Evolutionary conservation across 2,113 vertebrate species (phyloP), one percentile per base, ranked within the genome.

Genomic region (Sprattus sprattus): DNA sequence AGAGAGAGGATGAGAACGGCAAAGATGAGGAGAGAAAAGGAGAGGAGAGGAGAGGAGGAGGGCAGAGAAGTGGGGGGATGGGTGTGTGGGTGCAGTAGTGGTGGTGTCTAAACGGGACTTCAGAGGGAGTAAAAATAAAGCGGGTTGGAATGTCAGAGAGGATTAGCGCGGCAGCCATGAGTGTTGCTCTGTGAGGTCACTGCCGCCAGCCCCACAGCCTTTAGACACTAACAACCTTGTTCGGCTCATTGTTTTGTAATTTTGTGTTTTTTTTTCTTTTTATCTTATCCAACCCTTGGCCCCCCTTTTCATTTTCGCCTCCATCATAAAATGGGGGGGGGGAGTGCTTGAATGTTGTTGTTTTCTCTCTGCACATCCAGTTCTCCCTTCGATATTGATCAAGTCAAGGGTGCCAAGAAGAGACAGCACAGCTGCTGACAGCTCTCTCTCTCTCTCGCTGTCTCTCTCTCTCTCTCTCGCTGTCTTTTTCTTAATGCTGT

Each of bases 141-240:
- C 25, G 86, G 82, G 88, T 87, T 89, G 89, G 86, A 28, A 78
- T 87, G 92, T 93, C 92, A 78, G 60, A 81, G 91, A 84, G 86
- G 85, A 93, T 93, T 92, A 94, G 90, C 6, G 45, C 0, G 64
- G 44, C 47, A 57, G 83, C 82, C 32, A 60, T 88, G 90, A 91
- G 88, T 71, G 78, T 89, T 89, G 89, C 86, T 84, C 71, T 3
- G 85, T 85, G 89, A 71, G 89, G 91, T 91, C 92, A 92, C 82
- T 52, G 89, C 86, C 82, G 28, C 86, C 20, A 20, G 86, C 54
- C 84, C 81, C 87, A 81, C 28, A 87, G 84, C 91, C 92, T 89
- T 90, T 83, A 93, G 92, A 92, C 91, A 92, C 88, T 46, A 91
- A 92, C 92, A 94, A 92, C 92, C 93, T 94, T 94, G 92, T 90